Evolutionary conservation across 92 coral and sea anemone species (phyloP).

Genomic region (Micromussa lordhowensis): DNA sequence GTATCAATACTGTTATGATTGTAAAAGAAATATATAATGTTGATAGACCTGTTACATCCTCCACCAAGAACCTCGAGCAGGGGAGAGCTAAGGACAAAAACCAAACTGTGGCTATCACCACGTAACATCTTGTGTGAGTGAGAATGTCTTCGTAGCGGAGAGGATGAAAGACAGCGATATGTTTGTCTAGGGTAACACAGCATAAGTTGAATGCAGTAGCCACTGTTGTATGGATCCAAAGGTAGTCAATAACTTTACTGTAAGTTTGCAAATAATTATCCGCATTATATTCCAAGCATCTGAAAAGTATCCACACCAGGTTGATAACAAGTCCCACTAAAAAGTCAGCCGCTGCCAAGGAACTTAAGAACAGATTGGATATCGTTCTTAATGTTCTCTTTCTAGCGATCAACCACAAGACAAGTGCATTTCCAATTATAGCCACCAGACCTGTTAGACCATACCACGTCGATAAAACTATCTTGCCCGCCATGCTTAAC

Average conservation of each 20-base stretch:
- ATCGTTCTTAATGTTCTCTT: background rate
- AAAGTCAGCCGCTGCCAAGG: slow-evolving; percentile 12
- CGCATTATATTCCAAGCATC: background rate
- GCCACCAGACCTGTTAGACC: slow-evolving; percentile 8
- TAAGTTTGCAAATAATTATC: background rate
- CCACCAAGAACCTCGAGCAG: slow-evolving; percentile 1
- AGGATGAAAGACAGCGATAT: slow-evolving; percentile 7
- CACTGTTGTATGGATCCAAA: slow-evolving; percentile 21
- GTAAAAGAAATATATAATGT: slow-evolving; percentile 11
- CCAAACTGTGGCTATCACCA: slow-evolving; percentile 16
- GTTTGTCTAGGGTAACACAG: slow-evolving; percentile 3
- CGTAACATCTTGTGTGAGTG: slow-evolving; percentile 7
- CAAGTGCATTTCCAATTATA: slow-evolving; percentile 9
- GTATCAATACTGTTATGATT: slow-evolving; percentile 1
- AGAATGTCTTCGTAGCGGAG: slow-evolving; percentile 8
- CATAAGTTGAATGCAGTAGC: slow-evolving; percentile 26
- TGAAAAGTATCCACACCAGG: background rate
- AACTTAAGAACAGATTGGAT: background rate
- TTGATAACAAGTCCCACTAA: slow-evolving; percentile 15
- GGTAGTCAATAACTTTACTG: slow-evolving; percentile 8
- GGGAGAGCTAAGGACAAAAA: background rate
- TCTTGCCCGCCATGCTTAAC: background rate
- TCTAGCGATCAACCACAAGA: slow-evolving; percentile 13
- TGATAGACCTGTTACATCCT: background rate
- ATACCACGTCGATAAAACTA: background rate